phyloP scores from a whole-genome alignment of 2,888 invertebrate species.

The Coleophora deauratella region DNA sequence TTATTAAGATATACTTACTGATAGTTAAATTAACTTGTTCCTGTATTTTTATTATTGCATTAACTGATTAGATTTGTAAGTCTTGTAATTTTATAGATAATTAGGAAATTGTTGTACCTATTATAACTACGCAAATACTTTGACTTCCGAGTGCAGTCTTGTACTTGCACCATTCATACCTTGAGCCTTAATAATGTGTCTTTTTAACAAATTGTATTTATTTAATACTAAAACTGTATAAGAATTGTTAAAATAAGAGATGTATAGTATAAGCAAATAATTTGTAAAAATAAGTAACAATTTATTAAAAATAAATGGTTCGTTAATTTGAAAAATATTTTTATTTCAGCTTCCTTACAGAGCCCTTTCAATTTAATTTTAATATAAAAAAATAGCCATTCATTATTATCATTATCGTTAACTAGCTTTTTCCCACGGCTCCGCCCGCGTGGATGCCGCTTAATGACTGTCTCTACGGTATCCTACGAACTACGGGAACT shows the following conservation, averaged over 20 bases:
- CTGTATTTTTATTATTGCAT: constrained; percentile 24
- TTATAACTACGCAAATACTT: neutral
- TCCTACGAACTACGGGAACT: too few species aligned
- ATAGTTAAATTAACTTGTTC: constrained; percentile 32
- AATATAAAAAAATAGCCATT: too few species aligned
- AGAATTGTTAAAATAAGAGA: constrained; percentile 19
- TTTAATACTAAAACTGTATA: constrained; percentile 30
- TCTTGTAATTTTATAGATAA: too few species aligned
- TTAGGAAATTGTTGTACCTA: constrained; percentile 15
- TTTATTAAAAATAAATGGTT: constrained; percentile 48
- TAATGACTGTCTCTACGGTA: too few species aligned
- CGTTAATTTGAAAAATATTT: too few species aligned
- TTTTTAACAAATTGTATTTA: constrained; percentile 50
- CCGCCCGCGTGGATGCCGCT: too few species aligned
- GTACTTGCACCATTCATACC: constrained; percentile 23
- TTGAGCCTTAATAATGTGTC: constrained; percentile 43
- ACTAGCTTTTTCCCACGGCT: too few species aligned
- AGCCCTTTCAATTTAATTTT: too few species aligned
- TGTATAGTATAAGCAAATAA: constrained; percentile 29
- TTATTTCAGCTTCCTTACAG: too few species aligned
- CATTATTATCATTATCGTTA: too few species aligned
- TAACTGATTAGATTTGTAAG: constrained; percentile 5
- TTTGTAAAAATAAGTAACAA: constrained; percentile 38
- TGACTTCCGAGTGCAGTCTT: neutral
- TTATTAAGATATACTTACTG: constrained; percentile 24